Base-by-base conservation (phyloP, 2,888 invertebrate species). In the Neuroscelio doddi region DNA sequence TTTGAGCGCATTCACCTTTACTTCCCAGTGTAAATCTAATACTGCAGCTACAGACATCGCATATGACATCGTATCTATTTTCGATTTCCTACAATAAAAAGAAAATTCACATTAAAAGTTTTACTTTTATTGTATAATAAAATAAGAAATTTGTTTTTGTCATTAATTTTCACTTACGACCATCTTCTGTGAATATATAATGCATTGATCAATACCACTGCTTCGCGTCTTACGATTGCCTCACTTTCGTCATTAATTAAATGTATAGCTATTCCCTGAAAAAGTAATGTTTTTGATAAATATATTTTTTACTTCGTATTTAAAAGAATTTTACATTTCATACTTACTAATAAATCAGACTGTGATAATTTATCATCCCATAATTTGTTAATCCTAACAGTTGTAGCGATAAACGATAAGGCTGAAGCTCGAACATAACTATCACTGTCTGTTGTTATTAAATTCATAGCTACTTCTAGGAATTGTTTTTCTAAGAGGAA, bases 11-110 rank as follows among this genome's bases (percentile, higher is more conserved):
- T 88, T 89, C 0, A 90, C 85, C 82, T 93, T 93, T 0, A 93
- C 93, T 80, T 94, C 94, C 93, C 94, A 93, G 77, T 94, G 91
- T 55, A 93, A 87, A 80, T 94, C 94, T 7, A 87, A 86, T 0
- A 90, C 87, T 0, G 91, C 90, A 0, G 91, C 89, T 9, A 88
- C 86, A 0, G 89, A 87, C 88, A 93, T 90, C 2, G 90, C 88
- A 21, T 88, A 87, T 73, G 89, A 90, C 2, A 93, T 83, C 0
- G 84, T 81, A 27, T 87, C 86, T 65, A 89, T 87, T 70, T 88
- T 86, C 27, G 72, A 30, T 64, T 78, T 82, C 24, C 85, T 85
- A 46, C 0, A n/a, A n/a, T n/a, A n/a, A n/a, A n/a, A n/a, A n/a
- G n/a, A n/a, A n/a, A n/a, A n/a, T n/a, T n/a, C n/a, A n/a, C n/a